Percentiles rank a stretch among this genome's conserved stretches.
Evolutionary conservation across 2,888 invertebrate genomes (phyloP).

Genomic region (Formica aserva): DNA sequence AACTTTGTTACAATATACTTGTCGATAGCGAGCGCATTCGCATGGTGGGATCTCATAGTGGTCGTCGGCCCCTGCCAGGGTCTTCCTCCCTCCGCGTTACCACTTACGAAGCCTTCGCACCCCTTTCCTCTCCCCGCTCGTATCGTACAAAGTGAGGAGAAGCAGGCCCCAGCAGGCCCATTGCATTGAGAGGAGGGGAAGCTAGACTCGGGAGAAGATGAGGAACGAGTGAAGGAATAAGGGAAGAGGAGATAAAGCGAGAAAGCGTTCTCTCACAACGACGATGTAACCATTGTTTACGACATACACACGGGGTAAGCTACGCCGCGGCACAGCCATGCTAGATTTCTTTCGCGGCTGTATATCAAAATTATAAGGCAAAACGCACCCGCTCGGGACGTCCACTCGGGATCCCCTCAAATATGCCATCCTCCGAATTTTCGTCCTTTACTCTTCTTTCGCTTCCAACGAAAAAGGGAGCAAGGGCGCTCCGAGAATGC

Average conservation of each 20-base stretch:
- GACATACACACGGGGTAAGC: conserved; percentile 63
- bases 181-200: not conserved
- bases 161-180: conserved; percentile 20
- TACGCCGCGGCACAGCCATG: conserved; percentile 76
- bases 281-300: conserved; percentile 79
- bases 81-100: conserved; percentile 59
- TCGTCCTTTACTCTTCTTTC: conserved; percentile 1
- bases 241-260: conserved; percentile 56
- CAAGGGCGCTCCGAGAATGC: conserved; percentile 51
- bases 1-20: conserved; percentile 61
- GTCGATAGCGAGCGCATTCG: conserved; percentile 47
- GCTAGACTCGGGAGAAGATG: conserved; percentile 50
- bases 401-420: conserved; percentile 59
- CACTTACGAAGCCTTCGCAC: conserved; percentile 2
- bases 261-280: conserved; percentile 45
- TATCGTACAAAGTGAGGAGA: not conserved
- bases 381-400: conserved; percentile 69
- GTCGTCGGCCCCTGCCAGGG: conserved; percentile 74
- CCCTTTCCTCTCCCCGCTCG: not conserved
- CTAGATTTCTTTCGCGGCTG: conserved; percentile 81
- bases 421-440: conserved; percentile 33
- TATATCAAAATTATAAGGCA: conserved; percentile 83
- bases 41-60: conserved; percentile 66
- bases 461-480: conserved; percentile 32
- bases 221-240: conserved; percentile 47